phyloP scores from a whole-genome alignment of 1,140 invertebrate genomes.

The Aphelenchoides avenae region DNA sequence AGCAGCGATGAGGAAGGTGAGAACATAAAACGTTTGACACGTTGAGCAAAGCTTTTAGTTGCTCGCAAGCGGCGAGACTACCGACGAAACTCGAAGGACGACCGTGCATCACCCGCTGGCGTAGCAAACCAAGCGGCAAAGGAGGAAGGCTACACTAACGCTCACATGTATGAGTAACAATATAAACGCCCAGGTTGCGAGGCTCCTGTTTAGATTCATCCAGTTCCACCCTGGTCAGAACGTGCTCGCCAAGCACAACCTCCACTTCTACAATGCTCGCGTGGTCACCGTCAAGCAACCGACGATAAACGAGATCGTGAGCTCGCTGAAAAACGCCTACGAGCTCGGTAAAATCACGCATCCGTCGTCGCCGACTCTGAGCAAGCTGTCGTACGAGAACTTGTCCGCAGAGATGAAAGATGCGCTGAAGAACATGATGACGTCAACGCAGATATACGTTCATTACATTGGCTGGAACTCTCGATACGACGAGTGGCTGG shows the following conservation, averaged over 20 bases:
- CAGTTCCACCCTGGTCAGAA: constrained; percentile 36
- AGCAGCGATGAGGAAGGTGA: constrained; percentile 28
- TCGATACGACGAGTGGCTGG: constrained; percentile 32
- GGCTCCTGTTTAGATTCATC: constrained; percentile 23
- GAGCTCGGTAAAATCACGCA: constrained; percentile 23
- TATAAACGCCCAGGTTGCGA: no score
- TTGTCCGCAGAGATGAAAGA: constrained; percentile 31
- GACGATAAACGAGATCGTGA: constrained; percentile 22
- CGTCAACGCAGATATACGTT: constrained; percentile 31
- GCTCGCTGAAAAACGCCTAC: constrained; percentile 19
- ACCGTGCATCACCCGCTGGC: constrained; percentile 23
- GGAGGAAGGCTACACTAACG: constrained; percentile 30
- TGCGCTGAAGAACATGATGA: constrained; percentile 18
- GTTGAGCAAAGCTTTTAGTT: no score
- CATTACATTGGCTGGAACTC: constrained; percentile 35
- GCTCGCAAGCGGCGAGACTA: not conserved
- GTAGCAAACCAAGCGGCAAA: no score
- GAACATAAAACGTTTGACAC: constrained; percentile 5
- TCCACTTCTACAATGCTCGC: constrained; percentile 31
- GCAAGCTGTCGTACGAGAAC: constrained; percentile 11
- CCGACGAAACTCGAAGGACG: constrained; percentile 3
- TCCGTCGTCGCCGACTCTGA: constrained; percentile 11
- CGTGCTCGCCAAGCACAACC: constrained; percentile 28
- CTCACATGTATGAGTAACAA: constrained; percentile 20
- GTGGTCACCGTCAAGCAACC: constrained; percentile 32